Base-by-base conservation (phyloP, 2,888 invertebrate genomes). In the Cancer borealis region DNA sequence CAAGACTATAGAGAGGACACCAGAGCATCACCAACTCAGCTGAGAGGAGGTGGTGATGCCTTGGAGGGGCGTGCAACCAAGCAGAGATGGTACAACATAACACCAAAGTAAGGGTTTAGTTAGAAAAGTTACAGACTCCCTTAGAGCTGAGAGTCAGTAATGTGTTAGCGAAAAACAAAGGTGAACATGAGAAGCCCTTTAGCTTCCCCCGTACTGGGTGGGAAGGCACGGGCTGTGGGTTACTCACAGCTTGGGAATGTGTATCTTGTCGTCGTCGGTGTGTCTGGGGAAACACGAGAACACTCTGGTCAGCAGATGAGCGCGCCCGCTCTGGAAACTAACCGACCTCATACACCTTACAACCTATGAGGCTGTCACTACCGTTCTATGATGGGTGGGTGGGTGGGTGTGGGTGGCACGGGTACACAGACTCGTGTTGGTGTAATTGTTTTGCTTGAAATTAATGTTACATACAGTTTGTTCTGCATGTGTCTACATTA, bases 211-310 rank as follows among this genome's bases (percentile, higher is more conserved):
- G n/a, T 26, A 91, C 3, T 49, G 73, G n/a, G 79, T 49, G 54
- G 47, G 60, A 46, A 39, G 60, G 54, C 21, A 45, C n/a, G 46
- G 30, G 17, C 45, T 84, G 49, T 8, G 79, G 91, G 88, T 46
- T 96, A 98, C 99, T 98, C 97, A 99, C 99, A 99, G 97, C 98
- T 99, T 99, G 97, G 99, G 98, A 97, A 99, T 99, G 97, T 99
- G 99, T 96, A 99, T 98, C 97, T 99, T 99, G 97, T 99, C 99
- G 94, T 98, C 98, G 97, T 99, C 96, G 98, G 98, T 66, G 6
- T 96, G 98, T 98, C 96, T 99, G 97, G 95, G 98, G 99, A 97
- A 99, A 92, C 84, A 92, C n/a, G 91, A 93, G 60, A 93, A 93
- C 89, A 93, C 91, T 84, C 93, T 93, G 91, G 45, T 93, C 45